These are phyloP conservation scores for Oryzias melastigma DNA, from an alignment of 2,113 vertebrate genomes.

Conservation along the genomic window DNA sequence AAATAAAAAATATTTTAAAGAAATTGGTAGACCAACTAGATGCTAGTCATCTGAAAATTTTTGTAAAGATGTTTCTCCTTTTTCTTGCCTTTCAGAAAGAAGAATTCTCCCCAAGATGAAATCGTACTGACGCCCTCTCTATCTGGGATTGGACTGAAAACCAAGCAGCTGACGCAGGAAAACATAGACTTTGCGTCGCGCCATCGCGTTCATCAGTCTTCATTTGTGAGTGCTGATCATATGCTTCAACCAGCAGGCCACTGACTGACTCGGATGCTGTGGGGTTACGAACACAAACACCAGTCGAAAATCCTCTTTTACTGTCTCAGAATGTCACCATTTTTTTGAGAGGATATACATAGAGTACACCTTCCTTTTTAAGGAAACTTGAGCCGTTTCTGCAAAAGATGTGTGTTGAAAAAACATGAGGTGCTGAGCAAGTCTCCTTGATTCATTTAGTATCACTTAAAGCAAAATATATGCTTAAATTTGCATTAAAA, in stretches of 20 bases:
- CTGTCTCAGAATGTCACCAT: conserved; percentile 20
- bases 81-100: conserved; percentile 44
- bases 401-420: not conserved
- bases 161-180: conserved; percentile 92
- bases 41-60: no score
- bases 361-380: conserved; percentile 1
- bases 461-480: not conserved
- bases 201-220: conserved; percentile 90
- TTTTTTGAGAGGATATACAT: not conserved
- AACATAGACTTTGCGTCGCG: conserved; percentile 91
- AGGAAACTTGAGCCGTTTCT: not conserved
- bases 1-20: no score
- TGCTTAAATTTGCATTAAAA: not conserved
- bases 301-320: conserved; percentile 14
- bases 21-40: no score
- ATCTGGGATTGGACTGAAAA: conserved; percentile 84
- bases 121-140: conserved; percentile 87
- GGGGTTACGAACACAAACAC: not conserved
- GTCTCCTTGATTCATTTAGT: not conserved
- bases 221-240: conserved; percentile 73
- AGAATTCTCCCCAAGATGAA: conserved; percentile 73
- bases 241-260: conserved; percentile 77
- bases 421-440: not conserved
- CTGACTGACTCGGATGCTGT: conserved; percentile 44
- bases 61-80: no score